Evolutionary conservation across 2,113 vertebrate genomes (phyloP), one percentile per base, ranked within the genome.

Genomic region (Muntiacus reevesi): DNA sequence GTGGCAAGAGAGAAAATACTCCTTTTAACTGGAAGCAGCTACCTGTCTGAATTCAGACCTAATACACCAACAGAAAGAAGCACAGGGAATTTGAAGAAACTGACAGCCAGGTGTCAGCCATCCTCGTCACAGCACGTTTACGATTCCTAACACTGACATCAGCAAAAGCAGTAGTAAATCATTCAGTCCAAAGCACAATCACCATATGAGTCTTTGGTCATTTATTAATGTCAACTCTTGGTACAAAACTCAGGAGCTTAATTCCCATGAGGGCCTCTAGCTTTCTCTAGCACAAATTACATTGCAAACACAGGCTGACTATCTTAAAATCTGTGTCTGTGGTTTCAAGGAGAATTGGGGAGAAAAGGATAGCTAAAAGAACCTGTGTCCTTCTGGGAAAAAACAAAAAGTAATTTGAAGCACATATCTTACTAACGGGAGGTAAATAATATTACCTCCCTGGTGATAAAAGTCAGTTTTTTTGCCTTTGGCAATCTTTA

Each of bases 321-420:
- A 86, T 96, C 87, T 96, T 89, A 89, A 92, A 87, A 62, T 83
- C 55, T 92, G 55, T 76, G 60, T 33, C 78, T 93, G 50, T 43
- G 50, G 62, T 94, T 81, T 84, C 84, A 79, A 83, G 74, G 45
- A 96, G 54, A 71, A 88, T 7, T 71, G 47, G 12, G 16, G 17
- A 15, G 33, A 13, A 81, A 92, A 85, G 45, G 47, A 91, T 27
- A 79, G 94, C 82, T 78, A 45, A 90, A 92, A 89, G 6, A 87
- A 62, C 3, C 40, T 54, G 67, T 54, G 54, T 43, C 27, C 43
- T 90, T 83, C 64, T 79, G 36, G 59, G 52, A 19, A 40, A n/a
- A 92, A 74, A 87, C 54, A 47, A 19, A 43, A 78, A 95, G 47
- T 30, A 92, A 85, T 67, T 96, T 13, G 52, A 89, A 95, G 84